Evolutionary conservation across 2,113 vertebrate species (phyloP).

Genomic region (Lonchura striata): DNA sequence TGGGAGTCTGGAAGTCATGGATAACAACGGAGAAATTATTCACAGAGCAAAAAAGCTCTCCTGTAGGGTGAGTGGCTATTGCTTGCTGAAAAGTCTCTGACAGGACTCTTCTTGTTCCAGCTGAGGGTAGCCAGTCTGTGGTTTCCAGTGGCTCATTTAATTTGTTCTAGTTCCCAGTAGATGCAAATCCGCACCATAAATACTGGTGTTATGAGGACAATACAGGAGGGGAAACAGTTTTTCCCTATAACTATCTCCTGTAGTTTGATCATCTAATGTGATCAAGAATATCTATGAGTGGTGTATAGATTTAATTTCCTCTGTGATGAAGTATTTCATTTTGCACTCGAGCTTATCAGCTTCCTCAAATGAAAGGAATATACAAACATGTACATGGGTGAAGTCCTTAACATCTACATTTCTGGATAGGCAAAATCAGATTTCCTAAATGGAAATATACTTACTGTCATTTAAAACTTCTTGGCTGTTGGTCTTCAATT

Average conservation of each 20-base stretch:
- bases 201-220: neutral
- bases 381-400: neutral
- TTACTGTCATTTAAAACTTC: neutral
- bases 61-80: constrained; percentile 81
- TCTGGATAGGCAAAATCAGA: neutral
- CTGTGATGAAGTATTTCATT: neutral
- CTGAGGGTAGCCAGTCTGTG: neutral
- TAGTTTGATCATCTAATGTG: neutral
- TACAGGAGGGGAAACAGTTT: neutral
- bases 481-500: neutral
- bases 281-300: neutral
- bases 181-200: neutral
- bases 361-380: neutral
- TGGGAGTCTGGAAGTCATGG: constrained; percentile 88
- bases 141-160: neutral
- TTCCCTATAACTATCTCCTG: neutral
- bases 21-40: constrained; percentile 89
- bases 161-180: neutral
- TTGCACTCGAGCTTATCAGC: neutral
- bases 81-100: neutral
- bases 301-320: neutral
- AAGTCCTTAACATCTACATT: neutral
- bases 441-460: neutral
- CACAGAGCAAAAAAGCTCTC: constrained; percentile 89
- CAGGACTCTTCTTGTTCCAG: neutral